These are phyloP conservation scores for Mus minutoides DNA, from an alignment of 2,797 vertebrate genomes.

Conservation along the genomic window DNA sequence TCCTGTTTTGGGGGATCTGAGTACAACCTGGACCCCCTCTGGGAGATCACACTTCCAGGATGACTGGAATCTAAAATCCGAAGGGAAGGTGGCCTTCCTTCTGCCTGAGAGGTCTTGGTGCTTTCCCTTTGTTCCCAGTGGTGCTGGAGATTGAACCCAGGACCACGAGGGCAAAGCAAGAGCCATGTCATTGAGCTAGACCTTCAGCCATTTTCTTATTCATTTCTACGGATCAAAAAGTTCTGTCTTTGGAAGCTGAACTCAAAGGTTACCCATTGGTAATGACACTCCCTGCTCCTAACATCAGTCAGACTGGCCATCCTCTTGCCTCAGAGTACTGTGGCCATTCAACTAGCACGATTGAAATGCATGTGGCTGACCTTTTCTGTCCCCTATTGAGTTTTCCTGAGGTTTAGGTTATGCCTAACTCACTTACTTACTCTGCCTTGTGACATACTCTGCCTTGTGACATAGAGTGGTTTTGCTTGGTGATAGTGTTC, in stretches of 20 bases:
- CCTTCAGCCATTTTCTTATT: neutral
- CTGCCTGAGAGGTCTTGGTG: neutral
- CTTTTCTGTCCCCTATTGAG: neutral
- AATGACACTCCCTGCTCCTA: neutral
- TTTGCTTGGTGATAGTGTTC: neutral
- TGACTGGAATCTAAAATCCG: conserved; percentile 62
- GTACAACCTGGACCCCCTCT: conserved; percentile 31
- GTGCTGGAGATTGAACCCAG: neutral
- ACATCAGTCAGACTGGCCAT: neutral
- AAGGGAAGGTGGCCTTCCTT: conserved; percentile 43
- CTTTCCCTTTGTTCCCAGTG: neutral
- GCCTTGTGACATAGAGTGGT: neutral
- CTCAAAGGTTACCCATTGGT: neutral
- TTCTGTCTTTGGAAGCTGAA: neutral
- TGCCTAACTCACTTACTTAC: neutral
- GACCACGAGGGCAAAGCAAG: neutral
- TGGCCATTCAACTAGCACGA: neutral
- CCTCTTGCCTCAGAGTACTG: neutral
- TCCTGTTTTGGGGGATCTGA: conserved; percentile 11
- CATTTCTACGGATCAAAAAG: neutral
- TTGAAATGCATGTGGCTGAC: neutral
- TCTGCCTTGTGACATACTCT: neutral
- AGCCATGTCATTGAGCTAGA: neutral
- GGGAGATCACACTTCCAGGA: conserved; percentile 63
- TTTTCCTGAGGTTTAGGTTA: neutral